Percentiles rank a stretch among this genome's conserved stretches.
Evolutionary conservation across 2,888 invertebrate species (phyloP).

Genomic region (Phengaris arion): DNA sequence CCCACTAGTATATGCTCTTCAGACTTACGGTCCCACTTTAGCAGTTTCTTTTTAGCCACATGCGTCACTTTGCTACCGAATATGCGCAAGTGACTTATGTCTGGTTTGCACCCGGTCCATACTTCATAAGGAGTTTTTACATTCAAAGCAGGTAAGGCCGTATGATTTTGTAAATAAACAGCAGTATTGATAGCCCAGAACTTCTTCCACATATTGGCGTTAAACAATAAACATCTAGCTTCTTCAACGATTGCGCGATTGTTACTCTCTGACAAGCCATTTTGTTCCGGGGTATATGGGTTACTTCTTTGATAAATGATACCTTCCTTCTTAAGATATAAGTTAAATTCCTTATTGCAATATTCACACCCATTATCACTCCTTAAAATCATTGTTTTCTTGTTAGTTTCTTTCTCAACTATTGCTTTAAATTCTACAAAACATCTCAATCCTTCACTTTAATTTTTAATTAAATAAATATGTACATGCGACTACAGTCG

Average conservation of each 20-base stretch:
- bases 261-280: slow-evolving; percentile 4
- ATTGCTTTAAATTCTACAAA: slow-evolving; percentile 18
- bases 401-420: slow-evolving; percentile 28
- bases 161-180: too few species aligned
- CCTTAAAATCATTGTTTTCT: slow-evolving; percentile 12
- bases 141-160: too few species aligned
- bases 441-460: slow-evolving; percentile 1
- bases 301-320: slow-evolving; percentile 27
- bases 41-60: too few species aligned
- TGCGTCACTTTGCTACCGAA: too few species aligned
- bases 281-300: neutral
- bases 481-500: slow-evolving; percentile 15
- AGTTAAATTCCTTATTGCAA: neutral
- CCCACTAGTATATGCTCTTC: too few species aligned
- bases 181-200: neutral
- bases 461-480: slow-evolving; percentile 14
- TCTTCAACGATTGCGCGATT: neutral
- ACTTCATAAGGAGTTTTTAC: too few species aligned
- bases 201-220: neutral
- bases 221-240: neutral
- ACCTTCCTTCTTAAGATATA: slow-evolving; percentile 8
- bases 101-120: too few species aligned
- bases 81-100: too few species aligned
- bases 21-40: too few species aligned
- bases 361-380: neutral